A percentile compares a stretch with the other conserved stretches of the same genome.
Evolutionary conservation across 2,113 vertebrate genomes (phyloP).

Genomic region (Athene noctua): DNA sequence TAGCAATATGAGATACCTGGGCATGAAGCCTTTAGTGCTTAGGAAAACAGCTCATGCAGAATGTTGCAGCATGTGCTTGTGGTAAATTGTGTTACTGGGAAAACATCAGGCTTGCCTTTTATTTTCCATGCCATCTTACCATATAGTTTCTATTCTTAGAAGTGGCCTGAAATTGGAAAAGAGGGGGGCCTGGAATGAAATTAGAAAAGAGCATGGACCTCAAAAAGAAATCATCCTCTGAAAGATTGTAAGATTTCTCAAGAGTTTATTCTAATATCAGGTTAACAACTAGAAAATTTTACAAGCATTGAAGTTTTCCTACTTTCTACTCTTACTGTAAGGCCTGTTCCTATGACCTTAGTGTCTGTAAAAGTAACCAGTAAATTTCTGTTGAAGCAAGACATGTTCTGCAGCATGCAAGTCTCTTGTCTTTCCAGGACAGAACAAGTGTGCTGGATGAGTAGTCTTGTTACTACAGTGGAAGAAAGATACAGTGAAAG

Average conservation of each 20-base stretch:
- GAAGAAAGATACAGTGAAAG: not conserved
- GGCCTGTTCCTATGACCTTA: not conserved
- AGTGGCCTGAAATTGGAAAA: not conserved
- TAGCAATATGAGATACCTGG: conserved; percentile 52
- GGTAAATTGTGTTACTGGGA: not conserved
- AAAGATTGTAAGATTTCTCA: not conserved
- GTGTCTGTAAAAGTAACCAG: not conserved
- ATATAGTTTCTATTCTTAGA: not conserved
- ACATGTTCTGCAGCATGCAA: not conserved
- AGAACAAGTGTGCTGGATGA: not conserved
- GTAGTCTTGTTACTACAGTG: not conserved
- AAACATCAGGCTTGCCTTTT: not conserved
- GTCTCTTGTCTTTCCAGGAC: not conserved
- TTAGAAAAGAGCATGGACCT: not conserved
- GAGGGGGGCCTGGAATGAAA: not conserved
- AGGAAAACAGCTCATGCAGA: not conserved
- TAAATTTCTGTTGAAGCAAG: not conserved
- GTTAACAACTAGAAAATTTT: not conserved
- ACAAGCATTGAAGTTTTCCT: not conserved
- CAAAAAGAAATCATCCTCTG: not conserved
- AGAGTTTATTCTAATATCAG: not conserved
- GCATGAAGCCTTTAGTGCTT: conserved; percentile 29
- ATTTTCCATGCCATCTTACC: not conserved
- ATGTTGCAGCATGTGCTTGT: conserved; percentile 1
- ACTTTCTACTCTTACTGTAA: not conserved